Evolutionary conservation across 2,113 vertebrate species (phyloP), one percentile per base, ranked within the genome.

Genomic region (Nymphicus hollandicus): DNA sequence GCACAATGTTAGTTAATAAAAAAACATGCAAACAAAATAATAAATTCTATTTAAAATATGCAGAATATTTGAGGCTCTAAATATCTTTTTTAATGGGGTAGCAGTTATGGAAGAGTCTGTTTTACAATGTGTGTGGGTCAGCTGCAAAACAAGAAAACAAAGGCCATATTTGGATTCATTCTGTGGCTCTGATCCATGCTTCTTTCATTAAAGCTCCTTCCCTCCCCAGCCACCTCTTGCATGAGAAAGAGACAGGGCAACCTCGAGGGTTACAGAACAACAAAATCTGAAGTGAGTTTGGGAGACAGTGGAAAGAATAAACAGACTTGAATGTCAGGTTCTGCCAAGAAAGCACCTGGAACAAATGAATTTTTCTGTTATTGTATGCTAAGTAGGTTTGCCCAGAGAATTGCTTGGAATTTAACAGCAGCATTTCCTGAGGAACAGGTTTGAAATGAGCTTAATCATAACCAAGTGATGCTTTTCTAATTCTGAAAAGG

Each of bases 401-500:
- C 47, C 47, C 5, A 3, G 95, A 94, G 78, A 87, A 93, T 41
- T 89, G 39, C 61, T 52, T 74, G 94, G 65, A 85, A 91, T 92
- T 91, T 41, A 85, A 49, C 41, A 72, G 52, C 13, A n/a, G 44
- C 44, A 69, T 91, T 95, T 96, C 93, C 87, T 94, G 94, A 96
- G 49, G 66, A 95, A 56, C 91, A 92, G 74, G 93, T 96, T 94
- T 94, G 89, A 92, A 89, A 89, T 63, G 4, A 92, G 41, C 27
- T 92, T 78, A 78, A 89, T 93, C 86, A 60, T 11, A 22, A 85
- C 44, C 53, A 22, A 95, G 81, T 33, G 52, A 74, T 65, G 49
- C 44, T 92, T 81, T 3, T 53, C 74, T 95, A 69, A 73, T 92
- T 95, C 91, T 69, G 71, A 61, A 89, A 85, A 76, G 47, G 22